Evolutionary conservation across 2,888 invertebrate species (phyloP).

Genomic region (Lasioglossum calceatum): DNA sequence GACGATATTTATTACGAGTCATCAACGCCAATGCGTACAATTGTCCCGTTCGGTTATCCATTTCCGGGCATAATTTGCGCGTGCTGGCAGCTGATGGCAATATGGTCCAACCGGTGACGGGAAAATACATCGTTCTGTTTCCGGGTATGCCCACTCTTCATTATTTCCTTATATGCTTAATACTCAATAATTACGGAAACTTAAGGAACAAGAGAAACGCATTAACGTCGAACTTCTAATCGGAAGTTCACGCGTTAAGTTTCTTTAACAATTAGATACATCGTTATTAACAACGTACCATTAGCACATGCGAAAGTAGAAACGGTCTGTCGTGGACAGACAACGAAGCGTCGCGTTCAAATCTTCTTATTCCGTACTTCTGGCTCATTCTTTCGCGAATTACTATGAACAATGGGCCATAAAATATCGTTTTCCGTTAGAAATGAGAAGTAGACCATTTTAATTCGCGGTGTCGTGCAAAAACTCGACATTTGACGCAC

Average conservation of each 20-base stretch:
- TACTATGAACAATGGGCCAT: neutral
- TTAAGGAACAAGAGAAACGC: neutral
- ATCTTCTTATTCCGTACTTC: neutral
- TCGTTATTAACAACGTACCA: too few relatives aligned
- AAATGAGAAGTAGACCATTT: neutral
- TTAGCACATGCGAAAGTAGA: neutral
- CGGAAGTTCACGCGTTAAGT: neutral
- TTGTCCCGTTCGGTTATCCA: constrained; percentile 85
- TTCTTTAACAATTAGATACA: neutral
- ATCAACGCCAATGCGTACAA: constrained; percentile 86
- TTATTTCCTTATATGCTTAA: constrained; percentile 11
- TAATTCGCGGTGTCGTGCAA: neutral
- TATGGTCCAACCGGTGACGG: constrained; percentile 84
- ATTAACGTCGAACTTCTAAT: neutral
- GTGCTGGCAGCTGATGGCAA: constrained; percentile 86
- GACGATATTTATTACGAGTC: constrained; percentile 86
- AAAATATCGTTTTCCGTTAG: neutral
- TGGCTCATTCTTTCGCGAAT: neutral
- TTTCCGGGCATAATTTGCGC: constrained; percentile 85
- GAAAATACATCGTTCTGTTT: constrained; percentile 34
- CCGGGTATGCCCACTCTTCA: constrained; percentile 47
- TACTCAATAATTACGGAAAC: neutral
- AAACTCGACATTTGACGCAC: constrained; percentile 31
- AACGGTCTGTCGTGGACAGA: neutral
- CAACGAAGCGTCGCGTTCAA: neutral